Evolutionary conservation across 2,888 invertebrate species (phyloP).

Genomic region (Thalpophila matura): DNA sequence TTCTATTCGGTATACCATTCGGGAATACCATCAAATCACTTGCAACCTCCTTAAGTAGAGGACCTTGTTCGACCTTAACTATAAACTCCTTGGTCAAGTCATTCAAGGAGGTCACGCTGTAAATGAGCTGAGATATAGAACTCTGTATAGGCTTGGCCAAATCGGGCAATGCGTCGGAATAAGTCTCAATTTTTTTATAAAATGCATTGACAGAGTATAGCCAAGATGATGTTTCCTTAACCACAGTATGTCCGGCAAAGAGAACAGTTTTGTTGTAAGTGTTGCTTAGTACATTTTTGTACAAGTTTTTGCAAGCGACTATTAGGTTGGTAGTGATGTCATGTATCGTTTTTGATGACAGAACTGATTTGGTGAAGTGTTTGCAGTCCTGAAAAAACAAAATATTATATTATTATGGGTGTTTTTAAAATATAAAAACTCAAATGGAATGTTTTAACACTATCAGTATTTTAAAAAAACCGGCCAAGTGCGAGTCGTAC

Average conservation of each 20-base stretch:
- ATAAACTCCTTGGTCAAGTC: conserved; percentile 88
- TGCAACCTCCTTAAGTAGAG: conserved; percentile 72
- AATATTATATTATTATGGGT: too few relatives aligned
- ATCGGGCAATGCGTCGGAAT: conserved; percentile 94
- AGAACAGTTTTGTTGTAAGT: conserved; percentile 59
- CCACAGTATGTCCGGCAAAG: conserved; percentile 71
- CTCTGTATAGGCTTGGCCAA: conserved; percentile 93
- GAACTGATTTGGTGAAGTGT: conserved; percentile 85
- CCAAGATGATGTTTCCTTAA: conserved; percentile 88
- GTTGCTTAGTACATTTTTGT: conserved; percentile 62
- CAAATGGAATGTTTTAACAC: too few relatives aligned
- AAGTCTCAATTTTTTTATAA: conserved; percentile 89
- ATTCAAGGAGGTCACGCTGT: conserved; percentile 91
- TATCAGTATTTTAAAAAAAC: too few relatives aligned
- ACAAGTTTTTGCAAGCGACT: conserved; percentile 68
- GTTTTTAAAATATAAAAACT: too few relatives aligned
- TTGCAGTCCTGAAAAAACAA: conserved; percentile 83
- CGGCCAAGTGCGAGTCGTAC: too few relatives aligned
- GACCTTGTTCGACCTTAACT: conserved; percentile 76
- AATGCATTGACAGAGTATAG: conserved; percentile 90
- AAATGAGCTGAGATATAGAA: conserved; percentile 92
- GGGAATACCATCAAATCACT: conserved; percentile 90
- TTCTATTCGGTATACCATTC: conserved; percentile 68
- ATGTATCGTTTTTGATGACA: conserved; percentile 75
- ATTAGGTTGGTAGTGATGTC: conserved; percentile 73